Base-by-base conservation (phyloP, 2,888 invertebrate genomes). In the Pammene fasciana region DNA sequence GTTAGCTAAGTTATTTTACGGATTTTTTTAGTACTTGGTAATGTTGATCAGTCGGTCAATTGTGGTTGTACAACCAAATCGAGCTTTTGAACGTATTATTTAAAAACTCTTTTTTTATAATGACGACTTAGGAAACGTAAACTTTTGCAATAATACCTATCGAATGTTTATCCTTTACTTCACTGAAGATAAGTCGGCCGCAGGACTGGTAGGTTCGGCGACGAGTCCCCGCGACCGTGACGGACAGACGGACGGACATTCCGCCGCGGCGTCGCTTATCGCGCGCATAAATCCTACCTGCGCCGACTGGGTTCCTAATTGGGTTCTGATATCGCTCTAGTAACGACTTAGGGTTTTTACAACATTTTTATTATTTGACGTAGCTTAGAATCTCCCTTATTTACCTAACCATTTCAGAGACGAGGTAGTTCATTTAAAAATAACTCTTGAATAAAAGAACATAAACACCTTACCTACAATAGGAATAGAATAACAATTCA, bases 181-280 rank as follows among this genome's bases (percentile, higher is more conserved):
- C 45, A 4, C 26, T 11, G n/a, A 13, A 18, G 43, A 41, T 16
- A 56, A 56, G 50, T 11, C 8, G 43, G 13, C 10, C 7, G 57
- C 13, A 18, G 16, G 43, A 6, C 57, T 43, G 57, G 43, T 56
- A 59, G 18, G 45, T 13, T n/a, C 41, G 60, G 46, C 16, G 48
- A 14, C 60, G 45, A 26, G 16, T 10, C 18, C 45, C 45, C 52
- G 62, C 62, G 71, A 71, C 72, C 75, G 61, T 74, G 72, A 72
- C 70, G 67, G 75, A 73, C 77, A 71, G 77, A 66, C 79, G 14
- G 70, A 65, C 72, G 65, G 72, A 76, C 83, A 83, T 82, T 83
- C 83, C 82, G 71, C 59, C 67, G 70, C 74, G 84, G 83, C 84
- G 84, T 72, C 83, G 59, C 73, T 82, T 84, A 84, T 85, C 84